Evolutionary conservation across 2,888 invertebrate genomes (phyloP).

Genomic region (Machimus atricapillus): DNA sequence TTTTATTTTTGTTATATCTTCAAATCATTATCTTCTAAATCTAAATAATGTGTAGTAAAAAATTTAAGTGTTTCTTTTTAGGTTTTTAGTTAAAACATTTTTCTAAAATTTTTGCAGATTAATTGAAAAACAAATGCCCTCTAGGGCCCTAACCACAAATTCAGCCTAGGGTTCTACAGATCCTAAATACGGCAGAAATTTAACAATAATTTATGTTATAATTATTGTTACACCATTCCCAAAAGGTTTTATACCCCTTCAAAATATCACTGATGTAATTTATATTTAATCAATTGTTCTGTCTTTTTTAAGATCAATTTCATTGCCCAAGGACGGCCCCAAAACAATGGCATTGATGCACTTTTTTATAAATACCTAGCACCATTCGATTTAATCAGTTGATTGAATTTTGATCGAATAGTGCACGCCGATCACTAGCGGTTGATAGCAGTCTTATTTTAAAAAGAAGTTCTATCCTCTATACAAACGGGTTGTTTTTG

Average conservation of each 20-base stretch:
- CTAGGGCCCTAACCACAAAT: too few relatives aligned
- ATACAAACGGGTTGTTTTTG: constrained; percentile 18
- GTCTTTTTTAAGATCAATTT: constrained; percentile 25
- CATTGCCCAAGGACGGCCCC: constrained; percentile 30
- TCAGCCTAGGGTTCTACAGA: too few relatives aligned
- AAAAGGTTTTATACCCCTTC: constrained; percentile 6
- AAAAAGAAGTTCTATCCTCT: constrained; percentile 25
- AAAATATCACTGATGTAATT: constrained; percentile 3
- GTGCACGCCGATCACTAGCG: constrained; percentile 47
- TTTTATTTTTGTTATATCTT: too few relatives aligned
- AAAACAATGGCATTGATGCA: constrained; percentile 32
- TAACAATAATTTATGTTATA: neutral
- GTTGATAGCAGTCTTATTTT: constrained; percentile 29
- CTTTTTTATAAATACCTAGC: constrained; percentile 55
- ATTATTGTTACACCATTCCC: neutral
- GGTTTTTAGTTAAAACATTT: too few relatives aligned
- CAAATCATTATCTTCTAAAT: too few relatives aligned
- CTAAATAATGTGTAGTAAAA: too few relatives aligned
- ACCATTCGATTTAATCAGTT: constrained; percentile 42
- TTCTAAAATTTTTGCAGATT: too few relatives aligned
- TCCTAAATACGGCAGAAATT: neutral
- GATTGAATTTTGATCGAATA: constrained; percentile 56
- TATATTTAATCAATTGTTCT: neutral
- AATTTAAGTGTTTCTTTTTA: too few relatives aligned
- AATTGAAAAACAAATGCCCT: too few relatives aligned